Conservation (phyloP, 2,797 vertebrate genomes). For the Gymnodraco acuticeps region DNA sequence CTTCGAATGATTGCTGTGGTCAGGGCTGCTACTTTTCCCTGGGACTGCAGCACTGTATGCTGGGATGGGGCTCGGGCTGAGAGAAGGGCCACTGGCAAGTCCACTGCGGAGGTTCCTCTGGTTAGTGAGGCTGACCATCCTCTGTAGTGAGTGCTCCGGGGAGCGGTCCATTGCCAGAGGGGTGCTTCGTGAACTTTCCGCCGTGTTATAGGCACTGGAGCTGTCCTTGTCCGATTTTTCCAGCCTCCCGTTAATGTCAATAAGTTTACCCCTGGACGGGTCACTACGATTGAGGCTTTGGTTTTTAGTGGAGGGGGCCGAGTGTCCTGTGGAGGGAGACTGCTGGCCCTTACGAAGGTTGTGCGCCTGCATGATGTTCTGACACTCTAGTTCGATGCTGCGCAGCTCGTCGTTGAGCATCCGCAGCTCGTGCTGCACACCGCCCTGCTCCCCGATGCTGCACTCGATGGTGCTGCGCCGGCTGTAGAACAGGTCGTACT, state of each 20-base stretch:
- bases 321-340: conserved; percentile 75
- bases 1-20: conserved; percentile 83
- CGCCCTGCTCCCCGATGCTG: conserved; percentile 86
- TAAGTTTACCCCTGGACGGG: conserved; percentile 83
- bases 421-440: conserved; percentile 92
- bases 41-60: conserved; percentile 72
- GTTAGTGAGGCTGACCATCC: conserved; percentile 92
- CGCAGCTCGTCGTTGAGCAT: conserved; percentile 96
- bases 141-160: conserved; percentile 92
- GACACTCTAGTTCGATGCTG: conserved; percentile 96
- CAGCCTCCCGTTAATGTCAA: conserved; percentile 89
- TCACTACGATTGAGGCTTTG: conserved; percentile 84
- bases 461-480: conserved; percentile 93
- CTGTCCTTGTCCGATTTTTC: conserved; percentile 98
- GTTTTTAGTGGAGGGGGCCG: conserved; percentile 77
- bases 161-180: conserved; percentile 92
- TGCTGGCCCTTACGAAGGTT: conserved; percentile 88
- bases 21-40: conserved; percentile 82
- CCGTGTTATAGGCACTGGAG: conserved; percentile 97
- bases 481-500: conserved; percentile 95
- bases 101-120: conserved; percentile 91
- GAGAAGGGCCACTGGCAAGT: conserved; percentile 64
- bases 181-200: conserved; percentile 95
- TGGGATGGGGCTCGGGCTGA: conserved; percentile 69
- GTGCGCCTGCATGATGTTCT: conserved; percentile 97